Percentiles rank a stretch among this genome's conserved stretches.
phyloP scores from a whole-genome alignment of 2,888 invertebrate species.

The Phaonia tiefii region DNA sequence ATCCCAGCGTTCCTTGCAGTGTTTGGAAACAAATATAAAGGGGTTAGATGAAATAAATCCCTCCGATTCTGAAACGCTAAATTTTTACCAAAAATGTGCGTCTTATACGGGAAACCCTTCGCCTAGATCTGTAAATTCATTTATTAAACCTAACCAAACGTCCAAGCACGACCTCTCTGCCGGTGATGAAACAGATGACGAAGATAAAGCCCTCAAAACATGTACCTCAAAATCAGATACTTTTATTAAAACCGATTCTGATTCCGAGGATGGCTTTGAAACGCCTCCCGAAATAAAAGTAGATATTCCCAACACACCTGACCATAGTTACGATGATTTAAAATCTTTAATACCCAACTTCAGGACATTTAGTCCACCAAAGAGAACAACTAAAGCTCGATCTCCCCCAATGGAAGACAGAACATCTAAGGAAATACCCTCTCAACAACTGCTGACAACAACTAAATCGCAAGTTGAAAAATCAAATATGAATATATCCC shows the following conservation, averaged over 20 bases:
- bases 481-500: too few species aligned
- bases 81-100: too few species aligned
- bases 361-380: conserved; percentile 4
- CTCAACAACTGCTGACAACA: too few species aligned
- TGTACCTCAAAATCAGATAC: conserved; percentile 7
- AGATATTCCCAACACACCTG: not conserved
- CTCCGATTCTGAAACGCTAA: too few species aligned
- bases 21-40: too few species aligned
- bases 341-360: not conserved
- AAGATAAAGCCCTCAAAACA: not conserved
- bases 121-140: too few species aligned
- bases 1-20: too few species aligned
- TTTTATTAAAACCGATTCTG: conserved; percentile 10
- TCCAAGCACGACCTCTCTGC: too few species aligned
- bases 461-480: not conserved
- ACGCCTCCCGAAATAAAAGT: not conserved
- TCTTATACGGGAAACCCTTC: too few species aligned
- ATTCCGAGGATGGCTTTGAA: not conserved
- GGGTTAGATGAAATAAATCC: too few species aligned
- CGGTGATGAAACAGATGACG: not conserved
- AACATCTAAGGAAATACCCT: not conserved
- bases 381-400: not conserved
- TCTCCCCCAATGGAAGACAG: not conserved
- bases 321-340: not conserved
- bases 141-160: too few species aligned